Conservation (phyloP, 2,888 invertebrate species). For the Ophion ventricosus region DNA sequence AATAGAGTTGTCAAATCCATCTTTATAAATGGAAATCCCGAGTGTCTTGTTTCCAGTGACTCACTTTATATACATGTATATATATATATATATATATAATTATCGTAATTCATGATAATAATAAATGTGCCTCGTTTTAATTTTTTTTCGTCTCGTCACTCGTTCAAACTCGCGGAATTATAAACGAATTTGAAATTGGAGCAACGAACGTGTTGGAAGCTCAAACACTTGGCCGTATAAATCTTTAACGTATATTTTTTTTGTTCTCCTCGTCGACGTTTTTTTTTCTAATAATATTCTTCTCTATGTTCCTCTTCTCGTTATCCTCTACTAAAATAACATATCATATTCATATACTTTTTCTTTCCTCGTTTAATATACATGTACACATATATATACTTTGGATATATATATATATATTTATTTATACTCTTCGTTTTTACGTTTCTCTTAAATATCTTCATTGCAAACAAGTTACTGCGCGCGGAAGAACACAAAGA, state of each 20-base stretch:
- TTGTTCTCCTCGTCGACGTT: conserved; percentile 60
- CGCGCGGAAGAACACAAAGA: conserved; percentile 39
- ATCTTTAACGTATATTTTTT: conserved; percentile 56
- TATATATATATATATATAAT: conserved; percentile 29
- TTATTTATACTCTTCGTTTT: conserved; percentile 12
- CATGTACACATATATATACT: conserved; percentile 54
- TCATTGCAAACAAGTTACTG: conserved; percentile 61
- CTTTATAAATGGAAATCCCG: neutral
- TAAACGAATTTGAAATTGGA: conserved; percentile 39
- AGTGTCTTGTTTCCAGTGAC: neutral
- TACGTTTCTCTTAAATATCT: conserved; percentile 62
- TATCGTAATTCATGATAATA: conserved; percentile 58
- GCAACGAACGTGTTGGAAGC: conserved; percentile 55
- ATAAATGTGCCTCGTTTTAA: conserved; percentile 53
- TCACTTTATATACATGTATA: neutral
- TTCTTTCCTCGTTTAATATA: conserved; percentile 50
- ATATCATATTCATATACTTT: conserved; percentile 71
- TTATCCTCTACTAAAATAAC: conserved; percentile 44
- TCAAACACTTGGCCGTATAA: conserved; percentile 32
- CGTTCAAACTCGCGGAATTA: conserved; percentile 31
- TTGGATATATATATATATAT: conserved; percentile 46
- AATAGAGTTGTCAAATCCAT: neutral
- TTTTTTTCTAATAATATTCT: conserved; percentile 55
- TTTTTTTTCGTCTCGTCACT: conserved; percentile 2
- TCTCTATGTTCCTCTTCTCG: neutral